phyloP scores from a whole-genome alignment of 1,140 invertebrate genomes.

The Drosophila nebulosa region DNA sequence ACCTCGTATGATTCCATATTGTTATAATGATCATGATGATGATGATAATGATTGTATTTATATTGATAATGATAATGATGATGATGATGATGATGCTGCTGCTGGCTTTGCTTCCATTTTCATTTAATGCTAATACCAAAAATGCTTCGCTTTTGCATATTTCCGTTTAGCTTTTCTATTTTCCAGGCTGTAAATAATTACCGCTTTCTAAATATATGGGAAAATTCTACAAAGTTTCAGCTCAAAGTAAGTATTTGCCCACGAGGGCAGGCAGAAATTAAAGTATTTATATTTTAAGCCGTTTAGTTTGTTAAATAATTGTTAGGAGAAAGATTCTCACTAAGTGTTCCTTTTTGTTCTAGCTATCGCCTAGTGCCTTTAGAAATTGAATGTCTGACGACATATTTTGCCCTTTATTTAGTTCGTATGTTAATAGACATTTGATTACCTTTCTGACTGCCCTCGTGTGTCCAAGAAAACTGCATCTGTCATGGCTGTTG shows the following conservation, averaged over 20 bases:
- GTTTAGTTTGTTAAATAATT: no score
- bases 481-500: neutral
- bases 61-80: slow-evolving; percentile 19
- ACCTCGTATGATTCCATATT: slow-evolving; percentile 18
- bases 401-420: no score
- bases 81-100: slow-evolving; percentile 40
- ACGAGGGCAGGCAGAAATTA: neutral
- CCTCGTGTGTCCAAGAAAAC: neutral
- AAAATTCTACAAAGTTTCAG: neutral
- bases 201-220: neutral
- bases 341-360: no score
- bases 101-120: slow-evolving; percentile 36
- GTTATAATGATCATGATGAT: slow-evolving; percentile 19
- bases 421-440: no score
- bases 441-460: neutral
- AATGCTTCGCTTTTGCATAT: slow-evolving; percentile 30
- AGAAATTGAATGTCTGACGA: no score
- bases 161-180: neutral
- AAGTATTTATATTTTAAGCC: no score
- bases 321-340: no score
- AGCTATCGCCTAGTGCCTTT: no score
- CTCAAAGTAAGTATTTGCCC: neutral
- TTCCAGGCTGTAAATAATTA: neutral
- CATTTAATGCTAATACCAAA: slow-evolving; percentile 14
- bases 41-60: slow-evolving; percentile 12